phyloP scores from a whole-genome alignment of 1,140 invertebrate genomes.

The Euura lappo region DNA sequence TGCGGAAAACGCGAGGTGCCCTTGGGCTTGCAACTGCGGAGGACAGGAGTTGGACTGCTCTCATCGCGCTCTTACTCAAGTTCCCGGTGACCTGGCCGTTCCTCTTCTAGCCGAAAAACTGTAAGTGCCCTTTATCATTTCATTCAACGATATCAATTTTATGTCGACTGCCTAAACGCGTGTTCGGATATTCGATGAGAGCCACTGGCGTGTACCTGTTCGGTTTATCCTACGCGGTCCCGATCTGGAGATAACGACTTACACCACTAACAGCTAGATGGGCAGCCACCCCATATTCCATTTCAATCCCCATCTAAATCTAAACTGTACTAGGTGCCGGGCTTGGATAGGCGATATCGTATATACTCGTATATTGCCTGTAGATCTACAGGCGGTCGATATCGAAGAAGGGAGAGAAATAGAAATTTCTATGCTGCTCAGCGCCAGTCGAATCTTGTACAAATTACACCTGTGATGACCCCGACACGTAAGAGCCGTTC shows the following conservation, averaged over 20 bases:
- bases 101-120: conserved; percentile 79
- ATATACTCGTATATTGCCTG: neutral
- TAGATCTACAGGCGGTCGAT: neutral
- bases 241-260: conserved; percentile 1
- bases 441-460: neutral
- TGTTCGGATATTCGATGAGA: neutral
- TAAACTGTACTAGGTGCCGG: conserved; percentile 3
- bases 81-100: conserved; percentile 71
- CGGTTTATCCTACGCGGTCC: neutral
- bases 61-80: conserved; percentile 76
- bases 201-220: neutral
- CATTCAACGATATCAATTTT: neutral
- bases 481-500: neutral
- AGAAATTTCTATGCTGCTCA: neutral
- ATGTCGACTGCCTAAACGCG: neutral
- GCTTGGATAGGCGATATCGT: neutral
- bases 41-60: conserved; percentile 82
- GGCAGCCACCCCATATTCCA: neutral
- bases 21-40: conserved; percentile 79
- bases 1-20: conserved; percentile 65
- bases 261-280: neutral
- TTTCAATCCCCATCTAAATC: neutral
- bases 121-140: conserved; percentile 68
- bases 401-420: neutral
- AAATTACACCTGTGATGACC: conserved; percentile 7